Evolutionary conservation across 2,888 invertebrate species (phyloP).

Genomic region (Brachyopa scutellaris): DNA sequence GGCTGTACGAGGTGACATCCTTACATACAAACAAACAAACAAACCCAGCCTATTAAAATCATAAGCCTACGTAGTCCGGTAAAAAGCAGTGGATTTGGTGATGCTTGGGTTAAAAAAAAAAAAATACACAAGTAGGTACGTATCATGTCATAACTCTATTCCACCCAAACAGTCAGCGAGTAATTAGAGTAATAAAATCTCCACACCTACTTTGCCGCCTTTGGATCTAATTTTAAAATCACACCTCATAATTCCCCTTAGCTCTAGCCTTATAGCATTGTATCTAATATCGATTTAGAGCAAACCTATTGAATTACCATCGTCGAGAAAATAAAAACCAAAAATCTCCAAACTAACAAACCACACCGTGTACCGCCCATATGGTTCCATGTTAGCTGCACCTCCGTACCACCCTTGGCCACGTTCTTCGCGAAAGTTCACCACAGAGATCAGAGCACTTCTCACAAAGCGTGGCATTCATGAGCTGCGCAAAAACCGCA

Average conservation of each 20-base stretch:
- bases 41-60: too few species aligned
- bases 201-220: slow-evolving; percentile 63
- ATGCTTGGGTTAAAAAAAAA: too few species aligned
- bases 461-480: slow-evolving; percentile 30
- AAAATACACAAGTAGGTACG: too few species aligned
- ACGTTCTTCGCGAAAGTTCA: slow-evolving; percentile 12
- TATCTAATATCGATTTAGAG: slow-evolving; percentile 38
- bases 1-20: too few species aligned
- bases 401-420: slow-evolving; percentile 1
- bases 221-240: slow-evolving; percentile 38
- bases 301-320: slow-evolving; percentile 58
- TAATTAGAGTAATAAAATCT: slow-evolving; percentile 66
- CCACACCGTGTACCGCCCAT: slow-evolving; percentile 21
- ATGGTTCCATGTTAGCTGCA: slow-evolving; percentile 32
- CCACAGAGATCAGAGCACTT: slow-evolving; percentile 18
- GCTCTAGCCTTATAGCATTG: slow-evolving; percentile 13
- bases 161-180: slow-evolving; percentile 31
- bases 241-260: slow-evolving; percentile 32
- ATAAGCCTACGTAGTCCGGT: too few species aligned
- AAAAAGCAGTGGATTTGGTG: too few species aligned
- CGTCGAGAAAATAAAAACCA: slow-evolving; percentile 15
- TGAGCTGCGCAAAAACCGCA: slow-evolving; percentile 43
- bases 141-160: slow-evolving; percentile 44
- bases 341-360: slow-evolving; percentile 27
- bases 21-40: too few species aligned